Evolutionary conservation across 2,888 invertebrate species (phyloP).

Genomic region (Colletes collaris): DNA sequence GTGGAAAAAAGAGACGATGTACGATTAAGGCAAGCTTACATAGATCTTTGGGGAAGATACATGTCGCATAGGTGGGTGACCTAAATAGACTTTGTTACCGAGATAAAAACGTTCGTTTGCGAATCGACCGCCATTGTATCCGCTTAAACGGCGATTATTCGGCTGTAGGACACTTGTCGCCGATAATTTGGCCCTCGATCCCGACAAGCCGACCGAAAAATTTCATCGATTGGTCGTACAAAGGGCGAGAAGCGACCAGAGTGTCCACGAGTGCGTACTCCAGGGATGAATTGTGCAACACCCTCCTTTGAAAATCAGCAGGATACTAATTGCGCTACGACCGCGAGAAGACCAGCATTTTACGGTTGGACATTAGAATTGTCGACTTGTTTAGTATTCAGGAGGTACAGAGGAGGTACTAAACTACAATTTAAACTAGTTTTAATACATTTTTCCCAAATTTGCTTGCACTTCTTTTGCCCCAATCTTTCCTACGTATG

Average conservation of each 20-base stretch:
- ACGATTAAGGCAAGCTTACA: background rate
- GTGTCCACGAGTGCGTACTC: slow-evolving; percentile 39
- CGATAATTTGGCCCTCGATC: slow-evolving; percentile 58
- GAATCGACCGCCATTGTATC: slow-evolving; percentile 52
- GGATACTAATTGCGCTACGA: slow-evolving; percentile 65
- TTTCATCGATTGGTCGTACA: slow-evolving; percentile 54
- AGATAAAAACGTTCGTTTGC: slow-evolving; percentile 52
- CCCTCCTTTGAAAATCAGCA: slow-evolving; percentile 63
- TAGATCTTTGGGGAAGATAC: slow-evolving; percentile 35
- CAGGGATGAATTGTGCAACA: slow-evolving; percentile 28
- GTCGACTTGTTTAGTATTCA: background rate
- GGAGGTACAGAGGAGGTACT: no score
- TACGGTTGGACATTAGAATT: background rate
- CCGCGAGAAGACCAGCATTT: slow-evolving; percentile 25
- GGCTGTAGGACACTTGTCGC: slow-evolving; percentile 54
- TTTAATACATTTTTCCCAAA: no score
- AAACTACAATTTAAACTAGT: no score
- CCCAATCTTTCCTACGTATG: no score
- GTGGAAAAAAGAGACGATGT: background rate
- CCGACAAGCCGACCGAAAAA: slow-evolving; percentile 52
- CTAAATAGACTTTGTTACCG: slow-evolving; percentile 33
- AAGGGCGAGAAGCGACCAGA: slow-evolving; percentile 30
- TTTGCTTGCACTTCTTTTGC: no score
- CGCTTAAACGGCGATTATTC: slow-evolving; percentile 45
- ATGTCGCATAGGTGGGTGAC: slow-evolving; percentile 7